phyloP scores from a whole-genome alignment of 2,888 invertebrate species.

The Coleophora deauratella region DNA sequence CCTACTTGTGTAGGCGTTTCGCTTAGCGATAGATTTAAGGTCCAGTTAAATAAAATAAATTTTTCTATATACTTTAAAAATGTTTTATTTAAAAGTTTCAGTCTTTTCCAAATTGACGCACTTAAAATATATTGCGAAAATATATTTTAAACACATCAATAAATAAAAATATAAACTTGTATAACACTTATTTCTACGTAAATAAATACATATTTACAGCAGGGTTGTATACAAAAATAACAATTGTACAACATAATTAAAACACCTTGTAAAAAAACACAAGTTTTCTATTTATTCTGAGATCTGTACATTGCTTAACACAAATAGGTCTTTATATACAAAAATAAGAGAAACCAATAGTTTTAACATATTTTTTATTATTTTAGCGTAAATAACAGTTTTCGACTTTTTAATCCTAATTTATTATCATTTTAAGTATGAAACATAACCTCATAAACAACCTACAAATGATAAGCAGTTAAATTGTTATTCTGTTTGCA shows the following conservation, averaged over 20 bases:
- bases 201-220: conserved; percentile 16
- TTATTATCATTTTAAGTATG: too few species aligned
- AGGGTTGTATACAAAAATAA: conserved; percentile 5
- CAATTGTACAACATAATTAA: conserved; percentile 8
- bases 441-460: too few species aligned
- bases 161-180: too few species aligned
- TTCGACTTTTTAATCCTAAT: too few species aligned
- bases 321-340: neutral
- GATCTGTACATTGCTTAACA: conserved; percentile 14
- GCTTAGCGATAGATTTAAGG: too few species aligned
- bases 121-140: too few species aligned
- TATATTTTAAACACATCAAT: neutral
- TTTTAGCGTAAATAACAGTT: neutral
- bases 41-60: too few species aligned
- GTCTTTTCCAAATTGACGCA: neutral
- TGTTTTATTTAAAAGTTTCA: neutral
- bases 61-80: too few species aligned
- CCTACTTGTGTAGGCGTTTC: too few species aligned
- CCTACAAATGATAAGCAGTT: too few species aligned
- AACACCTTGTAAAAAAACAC: conserved; percentile 9
- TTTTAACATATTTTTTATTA: conserved; percentile 4
- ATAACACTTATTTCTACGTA: conserved; percentile 2
- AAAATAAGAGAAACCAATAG: conserved; percentile 3
- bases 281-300: conserved; percentile 13
- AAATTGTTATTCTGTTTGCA: too few species aligned